A percentile compares a stretch with the other conserved stretches of the same genome.
Conservation (phyloP, 2,888 invertebrate species). For the Bhutanitis thaidina region DNA sequence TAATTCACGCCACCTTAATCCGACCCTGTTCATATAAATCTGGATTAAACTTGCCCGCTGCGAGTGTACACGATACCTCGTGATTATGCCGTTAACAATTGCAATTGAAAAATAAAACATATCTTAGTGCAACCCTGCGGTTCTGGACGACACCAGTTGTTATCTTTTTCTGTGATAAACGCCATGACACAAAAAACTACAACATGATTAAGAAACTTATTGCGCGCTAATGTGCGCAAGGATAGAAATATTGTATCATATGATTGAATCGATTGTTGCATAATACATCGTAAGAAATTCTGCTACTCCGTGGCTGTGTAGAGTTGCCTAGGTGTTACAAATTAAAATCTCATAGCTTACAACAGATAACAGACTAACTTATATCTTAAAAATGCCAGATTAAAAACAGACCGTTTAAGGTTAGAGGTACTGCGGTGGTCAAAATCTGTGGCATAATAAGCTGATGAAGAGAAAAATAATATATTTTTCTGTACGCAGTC, state of each 20-base stretch:
- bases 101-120: constrained; percentile 75
- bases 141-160: constrained; percentile 8
- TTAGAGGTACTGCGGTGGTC: too few species aligned
- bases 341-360: too few species aligned
- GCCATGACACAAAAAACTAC: background rate
- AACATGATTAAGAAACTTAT: background rate
- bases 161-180: constrained; percentile 4
- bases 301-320: too few species aligned
- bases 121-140: constrained; percentile 33
- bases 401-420: too few species aligned
- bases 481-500: too few species aligned
- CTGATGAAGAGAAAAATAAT: too few species aligned
- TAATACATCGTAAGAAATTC: background rate
- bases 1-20: constrained; percentile 80
- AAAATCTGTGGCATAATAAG: too few species aligned
- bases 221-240: too few species aligned
- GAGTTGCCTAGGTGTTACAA: too few species aligned
- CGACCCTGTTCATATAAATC: constrained; percentile 74
- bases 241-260: too few species aligned
- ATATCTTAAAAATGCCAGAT: too few species aligned
- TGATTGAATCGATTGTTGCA: background rate
- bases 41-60: constrained; percentile 70
- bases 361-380: too few species aligned
- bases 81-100: constrained; percentile 78
- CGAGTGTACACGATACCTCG: constrained; percentile 66